Evolutionary conservation across 1,140 invertebrate genomes (phyloP), one percentile per base, ranked within the genome.

Genomic region (Forficula auricularia): DNA sequence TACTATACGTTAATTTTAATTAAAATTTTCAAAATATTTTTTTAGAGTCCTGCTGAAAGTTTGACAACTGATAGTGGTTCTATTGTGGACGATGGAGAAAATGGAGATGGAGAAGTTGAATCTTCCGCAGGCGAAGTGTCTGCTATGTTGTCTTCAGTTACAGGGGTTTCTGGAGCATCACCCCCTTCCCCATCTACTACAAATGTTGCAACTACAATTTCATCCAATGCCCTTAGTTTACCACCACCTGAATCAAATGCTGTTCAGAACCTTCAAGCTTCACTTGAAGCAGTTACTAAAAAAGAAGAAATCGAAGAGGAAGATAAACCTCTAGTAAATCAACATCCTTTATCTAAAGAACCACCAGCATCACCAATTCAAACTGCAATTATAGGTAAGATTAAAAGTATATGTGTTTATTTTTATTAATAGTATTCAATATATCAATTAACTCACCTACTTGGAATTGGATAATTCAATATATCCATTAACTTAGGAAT

Each of bases 41-140:
- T 51, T 43, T 47, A 79, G 46, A 85, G 81, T 62, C 82, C 83
- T 9, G 74, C 77, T 14, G 78, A 80, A 56, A 85, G 80, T 53
- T 65, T 82, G 35, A 82, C 79, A 16, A 80, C 81, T 36, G 82
- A 85, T 54, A 82, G 79, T 42, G 80, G 78, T 49, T 75, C 79
- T 15, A 71, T 78, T 19, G 75, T 80, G 59, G 81, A 85, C 57
- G 81, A 83, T 52, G 71, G 66, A 7, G 79, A 82, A 52, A 69
- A 60, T 56, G 62, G 58, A 43, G 68, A 74, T 45, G 61, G 70
- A 55, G 67, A 78, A 59, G 58, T 67, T 53, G 68, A 71, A 60
- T 54, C 65, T 48, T 58, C 67, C 57, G 62, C 71, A 54, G 54
- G 60, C 60, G 57, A 59, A 58, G n/a, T n/a, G n/a, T n/a, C n/a